phyloP scores from a whole-genome alignment of 2,888 invertebrate species.

The Subacronicta megacephala region DNA sequence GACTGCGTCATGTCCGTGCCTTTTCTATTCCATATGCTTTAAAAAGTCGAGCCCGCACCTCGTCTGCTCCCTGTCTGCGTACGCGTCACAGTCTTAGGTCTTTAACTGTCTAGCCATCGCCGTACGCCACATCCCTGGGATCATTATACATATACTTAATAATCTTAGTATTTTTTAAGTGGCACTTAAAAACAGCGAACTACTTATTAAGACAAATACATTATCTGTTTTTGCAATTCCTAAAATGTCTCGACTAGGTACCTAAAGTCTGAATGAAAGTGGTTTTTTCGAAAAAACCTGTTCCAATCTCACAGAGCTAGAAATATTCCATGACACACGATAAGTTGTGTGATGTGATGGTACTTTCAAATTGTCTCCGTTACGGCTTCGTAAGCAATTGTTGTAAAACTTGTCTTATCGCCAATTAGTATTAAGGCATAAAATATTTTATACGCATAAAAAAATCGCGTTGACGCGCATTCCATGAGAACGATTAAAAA shows the following conservation, averaged over 20 bases:
- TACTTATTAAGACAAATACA: too few relatives aligned
- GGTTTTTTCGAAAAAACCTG: conserved; percentile 35
- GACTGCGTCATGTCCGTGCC: too few relatives aligned
- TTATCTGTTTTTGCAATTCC: neutral
- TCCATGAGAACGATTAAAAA: conserved; percentile 26
- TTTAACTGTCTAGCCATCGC: too few relatives aligned
- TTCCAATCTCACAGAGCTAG: conserved; percentile 22
- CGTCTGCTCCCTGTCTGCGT: too few relatives aligned
- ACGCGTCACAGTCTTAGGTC: too few relatives aligned
- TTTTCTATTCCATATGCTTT: too few relatives aligned
- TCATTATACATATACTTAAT: too few relatives aligned
- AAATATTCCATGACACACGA: conserved; percentile 56
- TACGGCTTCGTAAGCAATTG: conserved; percentile 50
- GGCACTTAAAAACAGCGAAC: too few relatives aligned
- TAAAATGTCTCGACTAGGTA: conserved; percentile 1
- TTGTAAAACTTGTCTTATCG: conserved; percentile 49
- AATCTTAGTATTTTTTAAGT: too few relatives aligned
- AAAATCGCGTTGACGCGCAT: conserved; percentile 24
- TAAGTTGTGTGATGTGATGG: conserved; percentile 37
- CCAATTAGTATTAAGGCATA: conserved; percentile 46
- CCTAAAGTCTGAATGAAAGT: conserved; percentile 39
- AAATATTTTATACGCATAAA: conserved; percentile 48
- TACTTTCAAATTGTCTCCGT: conserved; percentile 59
- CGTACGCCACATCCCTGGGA: too few relatives aligned
- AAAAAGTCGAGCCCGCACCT: too few relatives aligned